phyloP scores from a whole-genome alignment of 2,888 invertebrate genomes.

The Notodonta ziczac region DNA sequence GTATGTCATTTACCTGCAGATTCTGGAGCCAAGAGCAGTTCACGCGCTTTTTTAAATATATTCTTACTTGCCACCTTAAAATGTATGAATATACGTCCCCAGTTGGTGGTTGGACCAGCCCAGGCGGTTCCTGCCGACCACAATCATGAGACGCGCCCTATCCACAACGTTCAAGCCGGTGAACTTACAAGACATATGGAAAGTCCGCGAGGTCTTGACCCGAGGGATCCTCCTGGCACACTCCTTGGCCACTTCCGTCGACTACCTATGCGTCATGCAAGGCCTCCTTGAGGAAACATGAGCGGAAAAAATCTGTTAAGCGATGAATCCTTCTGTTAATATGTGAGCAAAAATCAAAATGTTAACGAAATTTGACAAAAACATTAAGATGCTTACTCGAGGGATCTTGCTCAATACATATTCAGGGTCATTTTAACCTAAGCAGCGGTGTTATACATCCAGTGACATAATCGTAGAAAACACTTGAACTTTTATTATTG shows the following conservation, averaged over 20 bases:
- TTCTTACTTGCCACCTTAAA: not conserved
- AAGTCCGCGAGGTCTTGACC: conserved; percentile 75
- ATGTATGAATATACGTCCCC: conserved; percentile 6
- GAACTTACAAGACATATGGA: conserved; percentile 59
- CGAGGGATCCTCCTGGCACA: conserved; percentile 72
- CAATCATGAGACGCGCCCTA: conserved; percentile 55
- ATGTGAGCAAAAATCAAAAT: not conserved
- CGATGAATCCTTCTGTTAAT: not conserved
- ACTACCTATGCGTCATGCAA: conserved; percentile 80
- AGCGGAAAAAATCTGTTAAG: conserved; percentile 6
- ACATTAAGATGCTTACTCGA: not conserved
- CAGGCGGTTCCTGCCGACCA: conserved; percentile 61
- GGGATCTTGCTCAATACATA: not conserved
- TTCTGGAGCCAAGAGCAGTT: no score
- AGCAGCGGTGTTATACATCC: not conserved
- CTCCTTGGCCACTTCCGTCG: conserved; percentile 77
- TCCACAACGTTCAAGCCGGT: conserved; percentile 50
- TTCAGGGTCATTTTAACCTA: not conserved
- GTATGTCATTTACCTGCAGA: no score
- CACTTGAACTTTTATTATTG: not conserved
- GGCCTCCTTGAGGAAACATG: conserved; percentile 70
- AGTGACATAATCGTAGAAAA: not conserved
- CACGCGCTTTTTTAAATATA: no score
- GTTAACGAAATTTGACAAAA: not conserved
- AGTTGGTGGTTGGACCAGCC: conserved; percentile 72